phyloP scores from a whole-genome alignment of 2,113 vertebrate genomes.

The Carassius carassius region DNA sequence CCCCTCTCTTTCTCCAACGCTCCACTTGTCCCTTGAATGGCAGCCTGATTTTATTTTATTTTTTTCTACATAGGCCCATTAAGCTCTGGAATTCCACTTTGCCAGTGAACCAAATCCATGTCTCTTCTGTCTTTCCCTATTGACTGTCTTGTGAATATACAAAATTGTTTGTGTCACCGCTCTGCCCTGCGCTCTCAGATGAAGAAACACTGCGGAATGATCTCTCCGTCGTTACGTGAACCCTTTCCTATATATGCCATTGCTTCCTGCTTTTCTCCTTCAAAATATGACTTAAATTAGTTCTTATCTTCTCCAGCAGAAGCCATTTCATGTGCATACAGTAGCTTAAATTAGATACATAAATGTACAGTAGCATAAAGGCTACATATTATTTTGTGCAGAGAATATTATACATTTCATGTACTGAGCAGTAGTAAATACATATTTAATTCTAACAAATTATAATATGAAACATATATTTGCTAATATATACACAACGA shows the following conservation, averaged over 20 bases:
- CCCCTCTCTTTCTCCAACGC: slow-evolving; percentile 26
- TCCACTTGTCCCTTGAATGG: slow-evolving; percentile 52
- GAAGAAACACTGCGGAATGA: not conserved
- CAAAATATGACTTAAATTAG: slow-evolving; percentile 18
- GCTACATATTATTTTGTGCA: not conserved
- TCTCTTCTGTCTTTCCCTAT: slow-evolving; percentile 48
- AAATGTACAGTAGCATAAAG: not conserved
- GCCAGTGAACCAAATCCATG: slow-evolving; percentile 51
- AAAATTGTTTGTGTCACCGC: slow-evolving; percentile 42
- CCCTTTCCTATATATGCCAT: slow-evolving; percentile 12
- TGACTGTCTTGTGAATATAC: slow-evolving; percentile 44
- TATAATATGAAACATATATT: not conserved
- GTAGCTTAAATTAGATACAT: not conserved
- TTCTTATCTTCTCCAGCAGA: slow-evolving; percentile 16
- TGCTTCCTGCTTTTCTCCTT: slow-evolving; percentile 18
- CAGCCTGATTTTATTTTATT: slow-evolving; percentile 50
- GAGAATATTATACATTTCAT: not conserved
- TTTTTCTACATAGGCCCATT: slow-evolving; percentile 46
- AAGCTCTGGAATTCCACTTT: slow-evolving; percentile 54
- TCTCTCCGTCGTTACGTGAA: not conserved
- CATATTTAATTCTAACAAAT: not conserved
- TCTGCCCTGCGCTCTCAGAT: slow-evolving; percentile 6
- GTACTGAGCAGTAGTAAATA: not conserved
- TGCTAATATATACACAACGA: too few relatives aligned
- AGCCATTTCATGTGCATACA: not conserved